These are phyloP conservation scores for Drosophila santomea DNA, from an alignment of 1,140 invertebrate genomes.

Conservation along the genomic window DNA sequence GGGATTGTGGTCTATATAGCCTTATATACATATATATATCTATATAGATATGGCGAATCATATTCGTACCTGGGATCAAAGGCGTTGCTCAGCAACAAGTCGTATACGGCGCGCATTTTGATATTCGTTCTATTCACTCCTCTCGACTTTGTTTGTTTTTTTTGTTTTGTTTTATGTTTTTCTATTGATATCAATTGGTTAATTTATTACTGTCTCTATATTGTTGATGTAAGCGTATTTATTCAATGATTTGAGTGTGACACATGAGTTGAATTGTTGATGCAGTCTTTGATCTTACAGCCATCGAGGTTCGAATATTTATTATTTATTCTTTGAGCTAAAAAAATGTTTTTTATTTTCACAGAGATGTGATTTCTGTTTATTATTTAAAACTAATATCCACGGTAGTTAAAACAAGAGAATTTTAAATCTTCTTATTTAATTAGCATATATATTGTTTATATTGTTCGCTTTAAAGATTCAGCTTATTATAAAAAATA, in stretches of 20 bases:
- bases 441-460: not conserved
- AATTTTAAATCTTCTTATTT: not conserved
- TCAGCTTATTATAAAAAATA: not conserved
- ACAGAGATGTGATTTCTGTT: not conserved
- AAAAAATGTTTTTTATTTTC: too few species aligned
- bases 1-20: conserved; percentile 9
- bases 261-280: not conserved
- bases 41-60: not conserved
- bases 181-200: conserved; percentile 68
- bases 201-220: conserved; percentile 20
- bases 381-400: not conserved
- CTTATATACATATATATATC: not conserved
- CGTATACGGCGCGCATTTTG: conserved; percentile 62
- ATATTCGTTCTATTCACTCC: conserved; percentile 4
- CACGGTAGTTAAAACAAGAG: not conserved
- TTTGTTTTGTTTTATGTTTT: conserved; percentile 12
- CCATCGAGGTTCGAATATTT: not conserved
- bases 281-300: conserved; percentile 4
- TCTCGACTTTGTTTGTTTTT: conserved; percentile 7
- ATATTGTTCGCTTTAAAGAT: not conserved
- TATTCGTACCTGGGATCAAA: conserved; percentile 69
- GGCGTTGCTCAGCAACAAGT: conserved; percentile 64
- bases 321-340: not conserved
- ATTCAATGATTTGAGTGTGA: conserved; percentile 24
- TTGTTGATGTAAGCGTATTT: conserved; percentile 30